These are phyloP conservation scores for Machimus rusticus DNA, from an alignment of 2,888 invertebrate genomes.

Conservation along the genomic window DNA sequence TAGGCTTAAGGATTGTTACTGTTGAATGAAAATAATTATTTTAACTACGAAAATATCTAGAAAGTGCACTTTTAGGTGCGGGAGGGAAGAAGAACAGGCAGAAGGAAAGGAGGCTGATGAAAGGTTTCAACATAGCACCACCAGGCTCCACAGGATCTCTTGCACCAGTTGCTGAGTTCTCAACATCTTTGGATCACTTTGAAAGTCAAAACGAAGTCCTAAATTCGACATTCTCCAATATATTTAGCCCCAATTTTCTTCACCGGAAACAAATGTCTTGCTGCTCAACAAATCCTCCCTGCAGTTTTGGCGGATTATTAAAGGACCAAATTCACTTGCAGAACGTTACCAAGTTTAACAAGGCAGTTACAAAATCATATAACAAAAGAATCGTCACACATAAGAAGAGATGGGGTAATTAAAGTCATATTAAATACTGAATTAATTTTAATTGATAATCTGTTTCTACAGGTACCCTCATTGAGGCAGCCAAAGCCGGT, in stretches of 20 bases:
- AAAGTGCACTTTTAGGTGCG: constrained; percentile 67
- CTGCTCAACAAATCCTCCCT: constrained; percentile 59
- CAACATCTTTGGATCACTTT: constrained; percentile 72
- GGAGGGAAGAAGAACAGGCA: constrained; percentile 94
- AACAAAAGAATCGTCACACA: constrained; percentile 67
- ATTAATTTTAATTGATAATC: neutral
- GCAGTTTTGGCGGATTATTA: constrained; percentile 43
- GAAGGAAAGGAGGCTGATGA: constrained; percentile 91
- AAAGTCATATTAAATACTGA: neutral
- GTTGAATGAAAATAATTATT: neutral
- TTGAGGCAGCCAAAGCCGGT: constrained; percentile 85
- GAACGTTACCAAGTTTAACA: constrained; percentile 58
- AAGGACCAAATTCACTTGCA: constrained; percentile 50
- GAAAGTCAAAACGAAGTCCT: constrained; percentile 70
- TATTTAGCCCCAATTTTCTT: constrained; percentile 64
- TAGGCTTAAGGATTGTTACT: neutral
- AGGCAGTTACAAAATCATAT: constrained; percentile 58
- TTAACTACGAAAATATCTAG: neutral
- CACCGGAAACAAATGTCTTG: constrained; percentile 56
- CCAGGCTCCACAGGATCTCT: constrained; percentile 70
- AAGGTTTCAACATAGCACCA: constrained; percentile 90
- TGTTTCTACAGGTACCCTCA: constrained; percentile 68
- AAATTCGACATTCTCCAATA: constrained; percentile 75
- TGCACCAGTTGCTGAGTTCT: constrained; percentile 81
- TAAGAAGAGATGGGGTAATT: constrained; percentile 77